Base-by-base conservation (phyloP, 1,140 invertebrate genomes). In the Heliconius hewitsoni region DNA sequence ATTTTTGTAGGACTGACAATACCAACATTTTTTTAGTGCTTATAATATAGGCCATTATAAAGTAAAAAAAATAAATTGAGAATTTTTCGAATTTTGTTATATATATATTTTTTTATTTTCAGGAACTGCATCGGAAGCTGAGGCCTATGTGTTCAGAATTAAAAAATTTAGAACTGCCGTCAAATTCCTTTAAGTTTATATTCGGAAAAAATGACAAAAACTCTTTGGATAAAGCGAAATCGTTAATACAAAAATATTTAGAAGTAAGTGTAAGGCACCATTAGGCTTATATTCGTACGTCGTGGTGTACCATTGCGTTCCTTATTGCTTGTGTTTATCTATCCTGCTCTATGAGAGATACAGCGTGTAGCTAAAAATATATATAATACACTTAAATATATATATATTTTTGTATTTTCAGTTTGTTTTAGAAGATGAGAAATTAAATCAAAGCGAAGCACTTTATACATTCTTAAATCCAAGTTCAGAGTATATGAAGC, bases 401-500 rank as follows among this genome's bases (percentile, higher is more conserved):
- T 16, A 46, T 13, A 16, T 4, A 1, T 16, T 46, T 80, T 70
- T 74, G 34, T 66, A 66, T 39, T 95, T 94, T 81, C 85, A 98
- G 97, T 97, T 97, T 89, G 96, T 98, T 77, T 95, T 98, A 88
- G 97, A 97, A 93, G 98, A 98, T 90, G 98, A 98, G 73, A 95
- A 96, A 82, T 94, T 98, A 76, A 97, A 97, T 94, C 97, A 98
- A 94, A 98, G 97, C 90, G 98, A 98, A 94, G 97, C 97, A 50
- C 95, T 98, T 75, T 98, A 98, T 90, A 96, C 97, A 79, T 98
- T 98, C 92, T 95, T 99, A 6, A 98, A 98, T 91, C 98, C 98
- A 8, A 98, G 97, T 89, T 98, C 98, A 0, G 97, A 98, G 87
- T 97, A 98, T 89, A 94, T 98, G 30, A 98, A 98, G 89, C 97